Conservation (phyloP, 1,140 invertebrate species). For the Spodoptera frugiperda region DNA sequence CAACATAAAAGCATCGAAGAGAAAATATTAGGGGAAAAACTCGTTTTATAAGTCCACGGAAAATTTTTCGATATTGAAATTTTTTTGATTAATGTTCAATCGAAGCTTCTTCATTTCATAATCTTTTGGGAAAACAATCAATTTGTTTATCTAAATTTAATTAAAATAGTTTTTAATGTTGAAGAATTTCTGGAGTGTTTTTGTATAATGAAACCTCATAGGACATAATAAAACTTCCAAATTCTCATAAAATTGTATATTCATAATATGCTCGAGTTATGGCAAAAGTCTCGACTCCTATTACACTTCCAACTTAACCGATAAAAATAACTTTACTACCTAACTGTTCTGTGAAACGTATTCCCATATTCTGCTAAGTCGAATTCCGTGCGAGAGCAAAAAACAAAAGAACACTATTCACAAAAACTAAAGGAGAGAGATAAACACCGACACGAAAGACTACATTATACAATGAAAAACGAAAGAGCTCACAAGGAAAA, state of each 20-base stretch:
- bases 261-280: too few species aligned
- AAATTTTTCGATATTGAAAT: conserved; percentile 22
- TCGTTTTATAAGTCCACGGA: background rate
- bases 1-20: conserved; percentile 34
- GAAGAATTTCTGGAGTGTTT: too few species aligned
- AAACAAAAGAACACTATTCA: background rate
- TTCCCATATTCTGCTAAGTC: background rate
- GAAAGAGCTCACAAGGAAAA: conserved; percentile 17
- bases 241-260: too few species aligned
- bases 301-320: too few species aligned
- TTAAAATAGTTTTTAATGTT: too few species aligned
- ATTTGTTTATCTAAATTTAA: background rate
- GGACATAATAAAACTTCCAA: too few species aligned
- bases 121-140: conserved; percentile 8
- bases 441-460: conserved; percentile 10
- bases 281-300: too few species aligned
- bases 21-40: conserved; percentile 28
- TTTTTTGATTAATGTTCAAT: conserved; percentile 22
- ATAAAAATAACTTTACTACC: too few species aligned
- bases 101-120: background rate
- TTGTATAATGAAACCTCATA: background rate
- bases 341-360: background rate
- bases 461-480: conserved; percentile 28
- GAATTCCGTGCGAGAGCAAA: background rate
- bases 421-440: conserved; percentile 9